Conservation (phyloP, 2,888 invertebrate genomes). For the Clivina fossor region DNA sequence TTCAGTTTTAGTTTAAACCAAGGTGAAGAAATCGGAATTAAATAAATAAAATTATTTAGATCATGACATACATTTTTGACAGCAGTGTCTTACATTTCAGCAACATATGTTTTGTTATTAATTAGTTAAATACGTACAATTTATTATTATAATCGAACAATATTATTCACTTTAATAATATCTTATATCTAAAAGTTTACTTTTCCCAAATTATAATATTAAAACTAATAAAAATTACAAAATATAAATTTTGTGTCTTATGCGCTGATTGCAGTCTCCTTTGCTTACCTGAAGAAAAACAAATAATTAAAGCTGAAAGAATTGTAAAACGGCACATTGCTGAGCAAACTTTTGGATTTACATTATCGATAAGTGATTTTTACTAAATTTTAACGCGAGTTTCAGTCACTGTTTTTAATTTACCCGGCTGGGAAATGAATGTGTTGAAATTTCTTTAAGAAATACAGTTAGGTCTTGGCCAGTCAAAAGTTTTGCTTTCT, state of each 20-base stretch:
- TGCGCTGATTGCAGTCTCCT: slow-evolving; percentile 19
- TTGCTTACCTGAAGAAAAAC: slow-evolving; percentile 27
- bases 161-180: too few relatives aligned
- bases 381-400: background rate
- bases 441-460: slow-evolving; percentile 12
- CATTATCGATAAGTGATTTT: slow-evolving; percentile 19
- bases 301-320: slow-evolving; percentile 15
- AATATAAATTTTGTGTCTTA: slow-evolving; percentile 13
- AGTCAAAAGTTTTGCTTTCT: slow-evolving; percentile 24
- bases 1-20: too few relatives aligned
- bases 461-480: slow-evolving; percentile 21
- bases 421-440: slow-evolving; percentile 5
- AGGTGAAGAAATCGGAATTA: too few relatives aligned
- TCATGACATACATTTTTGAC: too few relatives aligned
- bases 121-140: too few relatives aligned
- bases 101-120: too few relatives aligned
- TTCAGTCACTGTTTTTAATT: slow-evolving; percentile 12
- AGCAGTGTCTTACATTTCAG: too few relatives aligned
- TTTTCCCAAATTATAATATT: too few relatives aligned
- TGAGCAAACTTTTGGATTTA: slow-evolving; percentile 2
- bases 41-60: too few relatives aligned
- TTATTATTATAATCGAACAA: too few relatives aligned
- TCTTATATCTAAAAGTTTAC: too few relatives aligned
- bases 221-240: too few relatives aligned
- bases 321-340: slow-evolving; percentile 21